Base-by-base conservation (phyloP, 2,797 vertebrate genomes). In the Gorsachius magnificus region DNA sequence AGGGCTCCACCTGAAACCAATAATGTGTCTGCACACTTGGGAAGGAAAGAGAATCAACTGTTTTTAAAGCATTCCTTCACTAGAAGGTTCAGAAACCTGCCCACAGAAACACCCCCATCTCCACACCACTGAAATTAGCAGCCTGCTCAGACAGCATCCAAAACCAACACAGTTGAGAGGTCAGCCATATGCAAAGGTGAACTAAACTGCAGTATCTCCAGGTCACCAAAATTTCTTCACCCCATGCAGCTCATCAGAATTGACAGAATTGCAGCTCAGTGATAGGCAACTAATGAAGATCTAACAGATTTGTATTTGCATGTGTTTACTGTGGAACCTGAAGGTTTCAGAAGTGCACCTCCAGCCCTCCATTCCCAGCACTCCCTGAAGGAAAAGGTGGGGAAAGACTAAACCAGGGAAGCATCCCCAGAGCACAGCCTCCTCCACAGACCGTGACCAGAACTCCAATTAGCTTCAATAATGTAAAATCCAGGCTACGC, bases 1-100 rank as follows among this genome's bases (percentile, higher is more conserved):
- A 83, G 11, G 16, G 24, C 21, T 63, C 13, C 31, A 64, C 31
- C 31, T 81, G n/a, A 83, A 90, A 75, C 4, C 57, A 16, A 12
- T 10, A 35, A 6, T 0, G 0, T 13, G 11, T 15, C 22, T 45
- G 18, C 16, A 18, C 5, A 45, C 0, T 9, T 1, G 4, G 6
- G 8, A 21, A 77, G 16, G 26, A 75, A 20, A 46, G 20, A 10
- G 13, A 46, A 71, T 14, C 54, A 61, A 54, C 6, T 31, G 14
- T 6, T 82, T 57, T 33, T 50, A 82, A 76, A 72, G 5, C 13
- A 48, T 16, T 85, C 10, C 46, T 79, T 89, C 35, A 36, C 16
- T 60, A 82, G 22, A n/a, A 84, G 11, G 19, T 75, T 91, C 45
- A 76, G 57, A 89, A 89, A 78, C 7, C 11, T 36, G 45, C 3